Conservation (phyloP, 2,888 invertebrate genomes). For the Drosophila emarginata region DNA sequence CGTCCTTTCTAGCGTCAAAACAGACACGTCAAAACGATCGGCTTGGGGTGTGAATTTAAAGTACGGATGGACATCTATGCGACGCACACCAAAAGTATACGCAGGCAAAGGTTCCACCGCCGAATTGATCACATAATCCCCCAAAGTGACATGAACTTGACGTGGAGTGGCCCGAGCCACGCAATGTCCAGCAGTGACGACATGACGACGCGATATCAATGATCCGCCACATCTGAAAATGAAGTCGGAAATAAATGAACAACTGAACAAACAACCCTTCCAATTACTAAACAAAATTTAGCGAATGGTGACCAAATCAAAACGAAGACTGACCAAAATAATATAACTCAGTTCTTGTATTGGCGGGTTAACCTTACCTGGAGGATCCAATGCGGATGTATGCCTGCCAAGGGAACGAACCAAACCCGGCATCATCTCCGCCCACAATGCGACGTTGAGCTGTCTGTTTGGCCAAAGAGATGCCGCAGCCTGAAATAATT, state of each 20-base stretch:
- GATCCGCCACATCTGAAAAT: constrained; percentile 93
- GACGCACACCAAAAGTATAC: constrained; percentile 95
- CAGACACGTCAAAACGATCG: constrained; percentile 95
- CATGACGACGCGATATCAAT: constrained; percentile 93
- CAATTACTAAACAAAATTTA: too few relatives aligned
- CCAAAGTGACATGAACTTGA: constrained; percentile 92
- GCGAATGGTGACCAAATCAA: too few relatives aligned
- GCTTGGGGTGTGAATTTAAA: constrained; percentile 97
- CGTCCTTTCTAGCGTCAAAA: constrained; percentile 91
- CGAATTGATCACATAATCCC: constrained; percentile 97
- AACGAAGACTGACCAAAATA: too few relatives aligned
- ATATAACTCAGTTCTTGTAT: not conserved
- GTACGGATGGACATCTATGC: constrained; percentile 95
- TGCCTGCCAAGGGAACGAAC: constrained; percentile 97
- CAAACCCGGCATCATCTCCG: constrained; percentile 96
- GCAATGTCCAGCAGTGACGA: constrained; percentile 97
- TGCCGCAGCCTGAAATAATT: constrained; percentile 89
- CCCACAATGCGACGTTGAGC: constrained; percentile 95
- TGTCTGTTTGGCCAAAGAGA: constrained; percentile 92
- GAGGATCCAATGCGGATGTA: constrained; percentile 97
- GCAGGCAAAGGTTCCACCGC: constrained; percentile 95
- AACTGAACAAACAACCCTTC: too few relatives aligned
- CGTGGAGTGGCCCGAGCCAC: constrained; percentile 95
- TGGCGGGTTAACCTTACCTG: constrained; percentile 83
- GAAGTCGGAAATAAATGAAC: not conserved